Base-by-base conservation (phyloP, 1,140 invertebrate genomes). In the Lepidurus apus region DNA sequence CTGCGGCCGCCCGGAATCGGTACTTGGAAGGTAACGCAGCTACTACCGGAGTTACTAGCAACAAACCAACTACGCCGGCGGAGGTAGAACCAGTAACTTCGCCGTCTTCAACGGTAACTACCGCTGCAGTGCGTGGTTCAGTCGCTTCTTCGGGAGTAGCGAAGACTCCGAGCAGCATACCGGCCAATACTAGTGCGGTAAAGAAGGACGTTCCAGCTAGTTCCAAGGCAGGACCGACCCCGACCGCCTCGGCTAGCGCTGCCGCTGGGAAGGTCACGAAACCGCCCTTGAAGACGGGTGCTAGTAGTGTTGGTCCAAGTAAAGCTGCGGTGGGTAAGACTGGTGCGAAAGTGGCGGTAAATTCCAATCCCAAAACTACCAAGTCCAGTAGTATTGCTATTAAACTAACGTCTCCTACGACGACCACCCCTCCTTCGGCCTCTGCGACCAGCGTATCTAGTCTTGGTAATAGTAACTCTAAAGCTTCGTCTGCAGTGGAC, bases 401-500 rank as follows among this genome's bases (percentile, higher is more conserved):
- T 42, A 44, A 43, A 34, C 13, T 42, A 0, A 77, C 43, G 7
- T 44, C 75, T 5, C 78, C 73, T 77, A 42, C 43, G 21, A 74
- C 42, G 47, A 42, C 47, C 21, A 65, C 45, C 53, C 43, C 74
- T n/a, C 65, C 73, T 26, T 74, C 74, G 44, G 11, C 43, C 44
- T 44, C 34, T 1, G 73, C 65, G 21, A 45, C 78, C 34, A 34
- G 42, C 43, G 42, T 74, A 24, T 43, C 42, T 75, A 44, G 42
- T 26, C 44, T 45, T 45, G 42, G 26, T 10, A 24, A 44, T 13
- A 74, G 24, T 8, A 75, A 13, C 65, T 21, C 7, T 74, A 79
- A 24, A 34, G 26, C 76, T 45, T 77, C 76, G 44, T n/a, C 44
- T 77, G 76, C 44, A 77, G 65, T 53, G 42, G 26, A 77, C 53